Base-by-base conservation (phyloP, 2,113 vertebrate genomes). In the Megatriorchis doriae region DNA sequence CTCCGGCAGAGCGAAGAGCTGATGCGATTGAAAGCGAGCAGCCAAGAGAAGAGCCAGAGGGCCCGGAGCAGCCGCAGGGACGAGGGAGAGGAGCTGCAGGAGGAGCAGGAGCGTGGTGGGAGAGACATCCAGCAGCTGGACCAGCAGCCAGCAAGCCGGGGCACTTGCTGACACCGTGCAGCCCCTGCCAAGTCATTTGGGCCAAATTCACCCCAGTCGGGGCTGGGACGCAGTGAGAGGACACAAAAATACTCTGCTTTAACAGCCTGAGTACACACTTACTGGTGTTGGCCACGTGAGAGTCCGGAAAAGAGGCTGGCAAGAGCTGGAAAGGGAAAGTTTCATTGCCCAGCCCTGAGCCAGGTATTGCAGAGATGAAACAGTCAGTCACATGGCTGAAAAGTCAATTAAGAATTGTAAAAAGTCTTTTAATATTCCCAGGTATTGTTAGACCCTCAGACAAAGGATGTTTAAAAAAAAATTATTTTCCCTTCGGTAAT, bases 281-380 rank as follows among this genome's bases (percentile, higher is more conserved):
- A 22, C 15, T n/a, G 88, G 6, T 47, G 81, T 1, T 1, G 8
- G 61, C 84, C 93, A 65, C 31, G 29, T 32, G 78, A 91, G 59
- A 85, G 58, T 2, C 78, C 2, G 79, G 88, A 87, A 81, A 67
- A 83, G 63, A 58, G 74, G 78, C 71, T 94, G 91, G 83, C 79
- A 79, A 45, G 90, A 58, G 80, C 50, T 83, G 91, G 87, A 79
- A 96, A 94, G 92, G 81, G 96, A 95, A 97, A 96, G 94, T 87
- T 72, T 55, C 48, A 4, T 11, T 16, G 53, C 50, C 45, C 86
- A 43, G 53, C 45, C 78, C 92, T 0, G 25, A 66, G 90, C 74
- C 0, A 3, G 45, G 75, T n/a, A 6, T 4, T 9, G 40, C 91
- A 78, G 88, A 79, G 91, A 71, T 85, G 86, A 91, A 90, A 91